phyloP scores from a whole-genome alignment of 1,140 invertebrate genomes.

The Geopemphigus sp. region DNA sequence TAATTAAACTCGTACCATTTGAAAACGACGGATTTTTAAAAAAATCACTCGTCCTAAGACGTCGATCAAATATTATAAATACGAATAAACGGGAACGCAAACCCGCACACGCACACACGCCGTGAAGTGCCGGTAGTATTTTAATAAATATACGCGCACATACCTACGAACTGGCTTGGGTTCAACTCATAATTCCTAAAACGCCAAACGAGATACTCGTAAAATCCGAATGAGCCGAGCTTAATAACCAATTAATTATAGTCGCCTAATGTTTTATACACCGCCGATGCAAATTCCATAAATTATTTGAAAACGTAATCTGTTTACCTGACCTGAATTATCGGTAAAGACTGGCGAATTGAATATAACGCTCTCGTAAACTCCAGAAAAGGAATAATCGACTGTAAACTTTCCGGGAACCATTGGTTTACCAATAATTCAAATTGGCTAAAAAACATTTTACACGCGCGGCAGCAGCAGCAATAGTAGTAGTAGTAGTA shows the following conservation, averaged over 20 bases:
- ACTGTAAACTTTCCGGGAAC: not conserved
- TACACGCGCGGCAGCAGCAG: not conserved
- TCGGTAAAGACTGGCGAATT: not conserved
- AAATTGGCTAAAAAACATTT: not conserved
- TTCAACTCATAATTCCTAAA: constrained; percentile 17
- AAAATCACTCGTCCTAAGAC: too few relatives aligned
- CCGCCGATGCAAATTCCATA: not conserved
- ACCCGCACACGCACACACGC: too few relatives aligned
- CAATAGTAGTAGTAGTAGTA: too few relatives aligned
- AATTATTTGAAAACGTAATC: constrained; percentile 22
- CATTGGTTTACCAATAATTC: not conserved
- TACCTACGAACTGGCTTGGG: not conserved
- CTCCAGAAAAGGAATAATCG: not conserved
- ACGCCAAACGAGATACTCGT: not conserved
- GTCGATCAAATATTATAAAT: too few relatives aligned
- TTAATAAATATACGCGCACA: not conserved
- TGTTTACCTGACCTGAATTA: constrained; percentile 1
- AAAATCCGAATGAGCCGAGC: constrained; percentile 7
- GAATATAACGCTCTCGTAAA: not conserved
- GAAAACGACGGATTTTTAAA: not conserved
- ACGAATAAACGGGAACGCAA: too few relatives aligned
- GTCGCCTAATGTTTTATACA: too few relatives aligned
- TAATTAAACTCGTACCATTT: not conserved
- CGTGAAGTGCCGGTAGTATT: not conserved
- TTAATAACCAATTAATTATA: constrained; percentile 37